Percentiles rank a stretch among this genome's conserved stretches.
Evolutionary conservation across 2,888 invertebrate species (phyloP).

Genomic region (Crossocerus cetratus): DNA sequence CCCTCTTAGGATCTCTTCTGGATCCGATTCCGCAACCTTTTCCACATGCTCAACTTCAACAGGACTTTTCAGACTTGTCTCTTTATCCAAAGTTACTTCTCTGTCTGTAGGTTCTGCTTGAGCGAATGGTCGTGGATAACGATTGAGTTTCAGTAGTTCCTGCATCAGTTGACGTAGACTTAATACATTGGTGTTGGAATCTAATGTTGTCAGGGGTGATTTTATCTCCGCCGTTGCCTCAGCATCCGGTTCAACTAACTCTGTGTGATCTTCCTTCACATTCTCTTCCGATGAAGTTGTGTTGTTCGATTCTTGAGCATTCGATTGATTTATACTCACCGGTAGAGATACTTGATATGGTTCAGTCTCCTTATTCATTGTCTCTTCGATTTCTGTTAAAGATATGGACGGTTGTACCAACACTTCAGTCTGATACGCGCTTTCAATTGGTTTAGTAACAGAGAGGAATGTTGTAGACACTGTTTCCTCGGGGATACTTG

Average conservation of each 20-base stretch:
- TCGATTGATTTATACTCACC: constrained; percentile 37
- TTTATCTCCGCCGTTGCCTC: not conserved
- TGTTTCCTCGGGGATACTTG: not conserved
- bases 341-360: constrained; percentile 63
- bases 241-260: not conserved
- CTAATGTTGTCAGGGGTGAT: not conserved
- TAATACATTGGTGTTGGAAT: constrained; percentile 29
- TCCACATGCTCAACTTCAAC: not conserved
- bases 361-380: constrained; percentile 44
- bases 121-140: constrained; percentile 51
- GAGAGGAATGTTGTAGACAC: no score
- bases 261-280: not conserved
- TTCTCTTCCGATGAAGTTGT: not conserved
- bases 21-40: no score
- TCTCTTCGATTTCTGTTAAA: constrained; percentile 40
- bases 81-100: not conserved
- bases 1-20: not conserved
- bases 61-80: not conserved
- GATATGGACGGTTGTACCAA: no score
- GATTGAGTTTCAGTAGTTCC: constrained; percentile 55
- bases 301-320: not conserved
- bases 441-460: not conserved
- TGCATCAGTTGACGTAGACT: constrained; percentile 59
- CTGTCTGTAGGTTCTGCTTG: not conserved
- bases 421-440: no score